Evolutionary conservation across 2,113 vertebrate species (phyloP).

Genomic region (Atractosteus spatula): DNA sequence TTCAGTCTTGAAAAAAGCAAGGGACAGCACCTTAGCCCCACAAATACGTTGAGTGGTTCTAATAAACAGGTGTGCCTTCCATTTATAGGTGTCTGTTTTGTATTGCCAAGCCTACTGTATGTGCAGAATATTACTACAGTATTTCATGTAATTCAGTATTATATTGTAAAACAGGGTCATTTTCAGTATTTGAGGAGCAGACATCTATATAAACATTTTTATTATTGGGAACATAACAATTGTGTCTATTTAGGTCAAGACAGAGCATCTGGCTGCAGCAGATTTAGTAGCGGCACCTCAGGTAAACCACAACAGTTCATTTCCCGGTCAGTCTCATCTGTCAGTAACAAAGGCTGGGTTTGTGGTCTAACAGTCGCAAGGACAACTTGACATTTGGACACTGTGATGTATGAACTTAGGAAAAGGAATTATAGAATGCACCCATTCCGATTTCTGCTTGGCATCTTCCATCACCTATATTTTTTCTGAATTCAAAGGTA

Average conservation of each 20-base stretch:
- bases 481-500: not conserved
- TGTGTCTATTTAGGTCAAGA: not conserved
- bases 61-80: too few relatives aligned
- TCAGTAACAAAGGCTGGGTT: constrained; percentile 30
- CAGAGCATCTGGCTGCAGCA: not conserved
- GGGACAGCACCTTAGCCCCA: too few relatives aligned
- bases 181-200: too few relatives aligned
- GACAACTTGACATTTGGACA: constrained; percentile 31
- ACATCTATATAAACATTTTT: too few relatives aligned
- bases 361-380: constrained; percentile 52
- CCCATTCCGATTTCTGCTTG: not conserved
- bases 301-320: constrained; percentile 16
- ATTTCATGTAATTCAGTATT: too few relatives aligned
- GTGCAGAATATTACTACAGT: too few relatives aligned
- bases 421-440: not conserved
- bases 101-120: too few relatives aligned
- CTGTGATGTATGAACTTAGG: constrained; percentile 18
- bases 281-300: not conserved
- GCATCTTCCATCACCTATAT: not conserved
- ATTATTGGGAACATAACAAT: not conserved
- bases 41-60: too few relatives aligned
- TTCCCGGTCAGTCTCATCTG: constrained; percentile 20
- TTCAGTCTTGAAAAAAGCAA: too few relatives aligned
- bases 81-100: too few relatives aligned
- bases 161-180: too few relatives aligned